phyloP scores from a whole-genome alignment of 2,888 invertebrate species.

The Pycnomerus fuliginosus region DNA sequence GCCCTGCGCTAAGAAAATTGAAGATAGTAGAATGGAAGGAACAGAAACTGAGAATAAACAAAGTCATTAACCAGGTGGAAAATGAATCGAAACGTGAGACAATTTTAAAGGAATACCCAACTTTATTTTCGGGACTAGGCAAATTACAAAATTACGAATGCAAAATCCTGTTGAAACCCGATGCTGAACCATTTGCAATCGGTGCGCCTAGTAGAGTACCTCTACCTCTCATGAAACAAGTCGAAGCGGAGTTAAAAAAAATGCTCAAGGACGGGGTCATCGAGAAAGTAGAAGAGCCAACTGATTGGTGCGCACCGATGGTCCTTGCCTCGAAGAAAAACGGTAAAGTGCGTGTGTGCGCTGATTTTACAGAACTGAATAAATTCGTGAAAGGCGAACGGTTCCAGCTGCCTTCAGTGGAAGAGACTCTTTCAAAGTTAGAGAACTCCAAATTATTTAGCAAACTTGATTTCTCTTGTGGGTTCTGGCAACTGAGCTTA shows the following conservation, averaged over 20 bases:
- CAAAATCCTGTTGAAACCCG: slow-evolving; percentile 30
- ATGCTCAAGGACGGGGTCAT: slow-evolving; percentile 36
- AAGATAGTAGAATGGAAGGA: background rate
- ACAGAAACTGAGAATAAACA: no score
- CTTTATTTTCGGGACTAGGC: slow-evolving; percentile 28
- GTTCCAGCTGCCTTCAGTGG: slow-evolving; percentile 27
- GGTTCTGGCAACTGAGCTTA: slow-evolving; percentile 33
- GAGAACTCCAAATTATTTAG: slow-evolving; percentile 25
- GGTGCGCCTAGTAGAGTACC: slow-evolving; percentile 38
- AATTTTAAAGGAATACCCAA: slow-evolving; percentile 4
- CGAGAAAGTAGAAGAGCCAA: slow-evolving; percentile 35
- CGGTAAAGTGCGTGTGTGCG: slow-evolving; percentile 32
- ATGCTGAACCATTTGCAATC: slow-evolving; percentile 34
- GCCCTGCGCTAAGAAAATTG: background rate
- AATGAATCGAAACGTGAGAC: background rate
- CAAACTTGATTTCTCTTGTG: slow-evolving; percentile 29
- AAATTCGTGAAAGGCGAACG: slow-evolving; percentile 25
- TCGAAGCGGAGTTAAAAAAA: slow-evolving; percentile 37
- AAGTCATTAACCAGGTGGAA: no score
- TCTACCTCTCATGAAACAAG: slow-evolving; percentile 35
- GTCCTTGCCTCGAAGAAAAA: slow-evolving; percentile 38
- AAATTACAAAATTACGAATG: slow-evolving; percentile 27
- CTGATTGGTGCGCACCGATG: slow-evolving; percentile 43
- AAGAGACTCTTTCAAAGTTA: slow-evolving; percentile 29
- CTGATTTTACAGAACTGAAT: slow-evolving; percentile 37